Conservation (phyloP, 2,888 invertebrate genomes). For the Myopa testacea region DNA sequence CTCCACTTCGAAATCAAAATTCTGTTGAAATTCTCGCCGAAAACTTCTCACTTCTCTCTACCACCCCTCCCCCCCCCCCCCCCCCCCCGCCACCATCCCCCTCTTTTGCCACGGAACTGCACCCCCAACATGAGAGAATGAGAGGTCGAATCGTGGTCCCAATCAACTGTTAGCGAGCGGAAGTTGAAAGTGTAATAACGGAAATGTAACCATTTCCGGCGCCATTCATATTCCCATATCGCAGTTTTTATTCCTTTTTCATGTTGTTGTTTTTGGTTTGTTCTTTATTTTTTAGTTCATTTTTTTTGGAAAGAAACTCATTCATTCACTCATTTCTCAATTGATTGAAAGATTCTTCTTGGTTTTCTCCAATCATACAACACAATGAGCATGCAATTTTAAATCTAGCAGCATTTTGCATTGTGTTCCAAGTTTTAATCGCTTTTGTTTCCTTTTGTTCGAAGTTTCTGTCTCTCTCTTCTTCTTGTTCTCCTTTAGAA, state of each 20-base stretch:
- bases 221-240: background rate
- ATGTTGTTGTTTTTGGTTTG: background rate
- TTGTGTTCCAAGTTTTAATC: background rate
- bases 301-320: background rate
- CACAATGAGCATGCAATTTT: background rate
- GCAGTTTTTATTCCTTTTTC: too few species aligned
- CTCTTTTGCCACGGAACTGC: too few species aligned
- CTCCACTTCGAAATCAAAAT: too few species aligned
- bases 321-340: background rate
- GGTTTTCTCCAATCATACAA: background rate
- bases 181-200: conserved; percentile 5
- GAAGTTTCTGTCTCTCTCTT: background rate
- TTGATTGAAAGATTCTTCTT: background rate
- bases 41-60: too few species aligned
- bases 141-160: background rate
- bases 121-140: too few species aligned
- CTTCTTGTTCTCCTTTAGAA: background rate
- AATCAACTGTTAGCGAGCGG: conserved; percentile 6
- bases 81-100: too few species aligned
- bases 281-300: background rate
- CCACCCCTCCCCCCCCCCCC: too few species aligned
- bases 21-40: too few species aligned
- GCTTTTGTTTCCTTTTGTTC: background rate
- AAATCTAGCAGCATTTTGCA: background rate
- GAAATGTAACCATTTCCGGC: conserved; percentile 19